Base-by-base conservation (phyloP, 2,888 invertebrate species). In the Argyra leucocephala region DNA sequence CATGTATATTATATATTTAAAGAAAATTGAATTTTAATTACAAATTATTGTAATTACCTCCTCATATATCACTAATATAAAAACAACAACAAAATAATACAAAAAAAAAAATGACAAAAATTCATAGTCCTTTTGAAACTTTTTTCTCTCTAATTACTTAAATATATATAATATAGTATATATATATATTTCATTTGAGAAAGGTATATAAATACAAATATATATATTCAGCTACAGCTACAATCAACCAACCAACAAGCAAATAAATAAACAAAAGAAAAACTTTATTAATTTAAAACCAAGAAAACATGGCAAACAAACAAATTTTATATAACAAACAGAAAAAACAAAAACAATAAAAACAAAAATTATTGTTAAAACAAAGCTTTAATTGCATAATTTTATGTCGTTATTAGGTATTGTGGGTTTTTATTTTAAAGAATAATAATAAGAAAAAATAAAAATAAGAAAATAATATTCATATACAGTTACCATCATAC, bases 1-100 rank as follows among this genome's bases (percentile, higher is more conserved):
- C 26, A 31, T 10, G 31, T 10, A 31, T 7, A 31, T 31, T 31
- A 31, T 12, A 48, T 48, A 18, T n/a, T 48, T 48, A 48, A 18
- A 48, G 15, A 48, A 48, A 48, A 48, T 48, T 48, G 48, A 48
- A 48, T 18, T 48, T 48, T 48, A 48, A 48, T 48, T 48, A 18
- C 48, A 48, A 48, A 48, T 48, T 48, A 48, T 48, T 48, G n/a
- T 48, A 48, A 48, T 48, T 48, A 48, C 48, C 48, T 48, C 48
- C 48, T 48, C 48, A 48, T 48, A 48, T 48, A 18, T 48, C 31
- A 31, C 31, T 10, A n/a, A 48, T 12, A 48, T 12, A 18, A 48
- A 37, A 12, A 9, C 12, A 37, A 12, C 3, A 12, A 31, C 7
- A 10, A 31, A 15, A 48, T 18, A 2, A 15, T 5, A 48, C 18